Evolutionary conservation across 1,140 invertebrate species (phyloP).

Genomic region (Drepana arcuata): DNA sequence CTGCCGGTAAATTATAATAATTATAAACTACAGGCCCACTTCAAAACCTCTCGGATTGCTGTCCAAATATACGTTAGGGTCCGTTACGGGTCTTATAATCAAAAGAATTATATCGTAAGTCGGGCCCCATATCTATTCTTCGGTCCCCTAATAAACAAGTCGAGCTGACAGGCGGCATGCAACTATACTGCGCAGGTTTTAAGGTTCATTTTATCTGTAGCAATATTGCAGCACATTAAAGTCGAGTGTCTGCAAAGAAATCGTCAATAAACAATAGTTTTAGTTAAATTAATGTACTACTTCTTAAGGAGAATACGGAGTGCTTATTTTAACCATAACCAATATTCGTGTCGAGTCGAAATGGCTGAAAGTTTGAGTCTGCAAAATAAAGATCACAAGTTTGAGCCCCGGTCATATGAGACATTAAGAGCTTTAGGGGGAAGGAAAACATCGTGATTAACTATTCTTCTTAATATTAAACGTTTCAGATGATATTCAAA

Average conservation of each 20-base stretch:
- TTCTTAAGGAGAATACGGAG: no score
- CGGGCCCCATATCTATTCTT: constrained; percentile 68
- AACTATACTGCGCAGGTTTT: constrained; percentile 3
- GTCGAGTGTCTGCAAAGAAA: constrained; percentile 65
- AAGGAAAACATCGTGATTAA: no score
- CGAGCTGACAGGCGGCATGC: constrained; percentile 6
- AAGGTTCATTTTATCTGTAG: constrained; percentile 13
- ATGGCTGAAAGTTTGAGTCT: no score
- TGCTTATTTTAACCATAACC: no score
- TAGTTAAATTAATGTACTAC: constrained; percentile 58
- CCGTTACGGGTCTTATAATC: constrained; percentile 60
- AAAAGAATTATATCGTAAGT: constrained; percentile 60
- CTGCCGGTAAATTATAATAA: constrained; percentile 67
- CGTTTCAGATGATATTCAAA: no score
- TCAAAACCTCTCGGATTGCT: constrained; percentile 63
- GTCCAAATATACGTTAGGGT: constrained; percentile 71
- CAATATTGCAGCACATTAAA: constrained; percentile 21
- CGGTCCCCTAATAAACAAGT: constrained; percentile 39
- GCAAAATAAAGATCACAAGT: no score
- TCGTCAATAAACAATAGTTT: constrained; percentile 67
- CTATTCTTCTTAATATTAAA: no score
- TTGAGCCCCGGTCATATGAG: no score
- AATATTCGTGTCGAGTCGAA: no score
- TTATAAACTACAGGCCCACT: constrained; percentile 63
- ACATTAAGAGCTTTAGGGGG: no score